Evolutionary conservation across 2,797 vertebrate species (phyloP), one percentile per base, ranked within the genome.

Genomic region (Sylvilagus floridanus): DNA sequence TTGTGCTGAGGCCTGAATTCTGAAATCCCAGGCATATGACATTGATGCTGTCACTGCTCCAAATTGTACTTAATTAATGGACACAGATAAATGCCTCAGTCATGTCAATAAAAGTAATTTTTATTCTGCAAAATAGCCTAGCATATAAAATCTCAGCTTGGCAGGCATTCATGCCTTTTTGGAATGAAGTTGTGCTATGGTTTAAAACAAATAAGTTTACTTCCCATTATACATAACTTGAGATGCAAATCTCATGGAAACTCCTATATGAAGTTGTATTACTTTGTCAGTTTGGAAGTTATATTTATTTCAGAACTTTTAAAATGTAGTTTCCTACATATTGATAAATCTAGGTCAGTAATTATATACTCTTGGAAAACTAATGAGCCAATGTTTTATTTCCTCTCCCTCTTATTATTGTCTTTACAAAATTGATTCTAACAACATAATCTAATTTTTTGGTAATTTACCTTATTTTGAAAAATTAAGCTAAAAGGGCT

Each of bases 391-490:
- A 4, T 73, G 7, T 57, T 66, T 84, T 85, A 66, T 88, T 76
- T 94, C 12, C 4, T 92, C 42, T 7, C 0, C 12, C 5, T 82
- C 12, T 87, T 86, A 52, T 87, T 86, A 52, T 54, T 82, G 14
- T 68, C 63, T 75, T 87, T 54, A 37, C 19, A 42, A 7, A 88
- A 84, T 87, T 94, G 62, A 37, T 90, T 47, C 19, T 4, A 90
- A 14, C 7, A 54, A 66, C 76, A 76, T 93, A 77, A 68, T 76
- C 54, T 68, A 2, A 93, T 78, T 84, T 84, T 13, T 54, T 26
- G 30, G 1, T 90, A 81, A 82, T 65, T 73, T 91, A 90, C 54
- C 32, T 92, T 94, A 66, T 68, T 93, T 78, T 77, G 69, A 65
- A 88, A 69, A 81, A 71, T 87, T 89, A 81, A 24, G 26, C 37